These are phyloP conservation scores for Tiaroga cobitis DNA, from an alignment of 2,797 vertebrate species.

Conservation along the genomic window DNA sequence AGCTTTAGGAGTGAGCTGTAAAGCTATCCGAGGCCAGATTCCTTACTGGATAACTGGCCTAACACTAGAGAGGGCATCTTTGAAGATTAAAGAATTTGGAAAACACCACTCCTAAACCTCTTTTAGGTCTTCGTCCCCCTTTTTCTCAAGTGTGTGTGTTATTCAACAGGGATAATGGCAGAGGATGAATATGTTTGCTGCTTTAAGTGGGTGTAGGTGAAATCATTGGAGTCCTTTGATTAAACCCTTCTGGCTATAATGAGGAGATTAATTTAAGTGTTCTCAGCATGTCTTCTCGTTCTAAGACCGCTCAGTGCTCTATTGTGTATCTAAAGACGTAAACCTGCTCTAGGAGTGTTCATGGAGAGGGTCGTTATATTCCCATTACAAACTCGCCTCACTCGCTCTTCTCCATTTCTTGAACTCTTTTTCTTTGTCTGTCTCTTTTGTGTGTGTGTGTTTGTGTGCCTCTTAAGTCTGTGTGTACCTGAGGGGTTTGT, in stretches of 20 bases:
- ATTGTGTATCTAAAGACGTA: conserved; percentile 39
- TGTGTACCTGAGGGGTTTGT: conserved; percentile 40
- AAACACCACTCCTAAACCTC: conserved; percentile 66
- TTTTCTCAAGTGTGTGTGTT: conserved; percentile 52
- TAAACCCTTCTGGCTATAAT: conserved; percentile 49
- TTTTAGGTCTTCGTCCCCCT: conserved; percentile 56
- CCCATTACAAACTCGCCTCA: not conserved
- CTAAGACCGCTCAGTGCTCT: conserved; percentile 25
- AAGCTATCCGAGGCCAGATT: conserved; percentile 61
- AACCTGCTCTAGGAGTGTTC: conserved; percentile 38
- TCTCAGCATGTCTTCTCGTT: conserved; percentile 24
- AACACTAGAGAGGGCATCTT: conserved; percentile 66
- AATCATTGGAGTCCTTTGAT: conserved; percentile 47
- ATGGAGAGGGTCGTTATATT: conserved; percentile 54
- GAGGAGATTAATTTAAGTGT: conserved; percentile 47
- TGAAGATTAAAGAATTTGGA: conserved; percentile 70
- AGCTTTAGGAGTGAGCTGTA: conserved; percentile 73
- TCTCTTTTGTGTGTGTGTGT: not conserved
- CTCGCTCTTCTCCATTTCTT: not conserved
- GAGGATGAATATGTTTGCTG: conserved; percentile 33
- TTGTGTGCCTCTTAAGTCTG: conserved; percentile 15
- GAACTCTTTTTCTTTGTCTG: conserved; percentile 13
- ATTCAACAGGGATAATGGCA: conserved; percentile 47
- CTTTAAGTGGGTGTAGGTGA: conserved; percentile 33
- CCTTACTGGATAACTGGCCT: conserved; percentile 56